Conservation (phyloP, 2,888 invertebrate species). For the Protodeltote pygarga region DNA sequence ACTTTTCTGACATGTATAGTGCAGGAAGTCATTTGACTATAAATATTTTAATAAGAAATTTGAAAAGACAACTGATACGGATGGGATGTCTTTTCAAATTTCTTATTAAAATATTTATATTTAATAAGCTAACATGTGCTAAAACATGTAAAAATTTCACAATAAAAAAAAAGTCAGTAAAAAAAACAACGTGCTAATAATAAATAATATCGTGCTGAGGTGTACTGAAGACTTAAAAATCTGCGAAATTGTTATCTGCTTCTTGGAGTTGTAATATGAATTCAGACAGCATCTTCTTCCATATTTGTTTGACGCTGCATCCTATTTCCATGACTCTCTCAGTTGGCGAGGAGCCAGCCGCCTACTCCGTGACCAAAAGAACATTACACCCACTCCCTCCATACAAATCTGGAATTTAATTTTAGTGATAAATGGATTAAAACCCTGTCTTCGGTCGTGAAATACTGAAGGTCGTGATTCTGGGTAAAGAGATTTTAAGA, state of each 20-base stretch:
- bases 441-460: constrained; percentile 46
- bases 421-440: constrained; percentile 62
- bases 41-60: too few relatives aligned
- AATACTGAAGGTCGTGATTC: constrained; percentile 43
- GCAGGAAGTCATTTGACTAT: too few relatives aligned
- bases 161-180: too few relatives aligned
- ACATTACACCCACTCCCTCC: constrained; percentile 41
- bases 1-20: too few relatives aligned
- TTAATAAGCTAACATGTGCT: too few relatives aligned
- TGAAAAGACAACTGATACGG: too few relatives aligned
- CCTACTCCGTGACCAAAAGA: constrained; percentile 45
- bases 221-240: too few relatives aligned
- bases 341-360: constrained; percentile 51
- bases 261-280: constrained; percentile 23
- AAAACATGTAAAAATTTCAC: too few relatives aligned
- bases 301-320: constrained; percentile 45
- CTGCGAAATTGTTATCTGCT: constrained; percentile 10
- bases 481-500: constrained; percentile 22
- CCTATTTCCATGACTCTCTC: constrained; percentile 27
- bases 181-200: too few relatives aligned
- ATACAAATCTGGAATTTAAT: constrained; percentile 50
- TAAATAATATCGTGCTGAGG: too few relatives aligned
- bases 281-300: constrained; percentile 27
- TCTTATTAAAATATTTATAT: too few relatives aligned
- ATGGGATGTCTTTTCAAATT: too few relatives aligned